These are phyloP conservation scores for Eulemur coronatus DNA, from an alignment of 2,797 vertebrate species.

Conservation along the genomic window DNA sequence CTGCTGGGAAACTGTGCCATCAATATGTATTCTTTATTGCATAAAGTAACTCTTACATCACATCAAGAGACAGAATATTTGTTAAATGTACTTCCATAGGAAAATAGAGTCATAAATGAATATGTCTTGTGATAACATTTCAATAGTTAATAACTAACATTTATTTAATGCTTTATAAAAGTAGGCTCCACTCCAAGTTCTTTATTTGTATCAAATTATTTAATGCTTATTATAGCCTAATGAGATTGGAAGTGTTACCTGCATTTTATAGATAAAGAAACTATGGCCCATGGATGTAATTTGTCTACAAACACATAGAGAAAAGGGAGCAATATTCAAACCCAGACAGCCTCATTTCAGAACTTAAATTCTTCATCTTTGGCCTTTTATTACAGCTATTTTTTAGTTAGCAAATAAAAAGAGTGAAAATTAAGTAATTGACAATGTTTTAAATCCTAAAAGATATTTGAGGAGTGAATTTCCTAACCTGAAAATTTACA, in stretches of 20 bases:
- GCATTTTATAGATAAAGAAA: constrained; percentile 5
- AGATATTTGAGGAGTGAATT: not conserved
- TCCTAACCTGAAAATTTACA: not conserved
- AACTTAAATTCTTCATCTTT: not conserved
- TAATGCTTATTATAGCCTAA: not conserved
- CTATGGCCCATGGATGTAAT: not conserved
- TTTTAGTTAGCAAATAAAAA: not conserved
- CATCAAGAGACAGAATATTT: not conserved
- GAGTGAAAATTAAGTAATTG: not conserved
- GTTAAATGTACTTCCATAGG: not conserved
- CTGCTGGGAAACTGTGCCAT: not conserved
- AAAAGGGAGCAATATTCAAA: not conserved
- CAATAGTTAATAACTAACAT: not conserved
- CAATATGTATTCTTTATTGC: not conserved
- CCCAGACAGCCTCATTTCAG: not conserved
- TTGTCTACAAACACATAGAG: not conserved
- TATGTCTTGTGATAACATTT: not conserved
- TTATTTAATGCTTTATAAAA: not conserved
- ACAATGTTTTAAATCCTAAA: not conserved
- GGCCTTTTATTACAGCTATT: not conserved
- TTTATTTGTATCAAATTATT: not conserved
- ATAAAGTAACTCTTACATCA: constrained; percentile 6
- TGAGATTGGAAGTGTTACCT: not conserved
- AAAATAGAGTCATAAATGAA: constrained; percentile 11
- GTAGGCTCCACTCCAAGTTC: not conserved